Conservation (phyloP, 2,113 vertebrate genomes). For the Eonycteris spelaea region DNA sequence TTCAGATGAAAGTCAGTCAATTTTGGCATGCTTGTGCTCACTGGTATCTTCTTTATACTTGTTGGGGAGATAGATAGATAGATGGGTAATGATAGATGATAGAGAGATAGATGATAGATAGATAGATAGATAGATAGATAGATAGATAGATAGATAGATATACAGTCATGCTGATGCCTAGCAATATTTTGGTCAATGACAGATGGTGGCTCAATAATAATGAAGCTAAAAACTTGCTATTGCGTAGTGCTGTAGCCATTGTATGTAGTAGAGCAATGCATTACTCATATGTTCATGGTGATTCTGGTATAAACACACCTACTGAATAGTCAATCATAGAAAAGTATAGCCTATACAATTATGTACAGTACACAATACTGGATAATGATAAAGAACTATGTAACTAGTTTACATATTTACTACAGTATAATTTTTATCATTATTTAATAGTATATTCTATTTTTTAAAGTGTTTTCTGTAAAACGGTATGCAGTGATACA, state of each 20-base stretch:
- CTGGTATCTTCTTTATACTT: not conserved
- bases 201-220: not conserved
- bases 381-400: not conserved
- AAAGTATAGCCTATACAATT: not conserved
- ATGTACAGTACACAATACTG: not conserved
- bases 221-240: not conserved
- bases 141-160: not conserved
- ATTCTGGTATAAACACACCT: not conserved
- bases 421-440: not conserved
- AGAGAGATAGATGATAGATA: not conserved
- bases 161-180: not conserved
- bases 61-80: not conserved
- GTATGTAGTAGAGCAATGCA: not conserved
- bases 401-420: not conserved
- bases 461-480: not conserved
- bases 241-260: not conserved
- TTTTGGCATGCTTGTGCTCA: not conserved
- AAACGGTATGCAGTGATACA: not conserved
- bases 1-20: not conserved
- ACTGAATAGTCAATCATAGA: not conserved
- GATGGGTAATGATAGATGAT: not conserved
- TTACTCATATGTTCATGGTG: not conserved
- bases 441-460: not conserved
- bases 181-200: not conserved
- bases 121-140: not conserved